Percentiles rank a stretch among this genome's conserved stretches.
Conservation (phyloP, 2,797 vertebrate genomes). For the Hozukius guyotensis region DNA sequence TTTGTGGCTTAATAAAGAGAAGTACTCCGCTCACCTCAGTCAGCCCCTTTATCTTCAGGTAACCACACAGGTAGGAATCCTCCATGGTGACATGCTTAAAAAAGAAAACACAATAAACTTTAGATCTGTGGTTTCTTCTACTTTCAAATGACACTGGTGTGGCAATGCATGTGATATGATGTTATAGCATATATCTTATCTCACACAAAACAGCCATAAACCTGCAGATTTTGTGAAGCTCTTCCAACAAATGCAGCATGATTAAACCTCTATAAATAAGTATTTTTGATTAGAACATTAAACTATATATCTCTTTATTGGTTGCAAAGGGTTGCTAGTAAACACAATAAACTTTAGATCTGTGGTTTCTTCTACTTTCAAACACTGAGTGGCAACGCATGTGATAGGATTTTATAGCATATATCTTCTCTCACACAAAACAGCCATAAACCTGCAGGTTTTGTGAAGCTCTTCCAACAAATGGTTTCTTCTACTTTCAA, state of each 20-base stretch:
- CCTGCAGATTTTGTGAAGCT: background rate
- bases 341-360: too few relatives aligned
- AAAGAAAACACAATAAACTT: slow-evolving; percentile 7
- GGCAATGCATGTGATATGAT: background rate
- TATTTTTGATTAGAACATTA: background rate
- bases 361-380: background rate
- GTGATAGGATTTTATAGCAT: background rate
- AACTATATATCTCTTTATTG: background rate
- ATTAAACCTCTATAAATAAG: background rate
- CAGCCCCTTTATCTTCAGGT: slow-evolving; percentile 98
- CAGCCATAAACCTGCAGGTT: background rate
- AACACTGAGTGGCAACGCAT: background rate
- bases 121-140: background rate
- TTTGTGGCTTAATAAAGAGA: too few relatives aligned
- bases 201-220: background rate
- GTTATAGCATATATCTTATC: background rate
- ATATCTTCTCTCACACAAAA: background rate
- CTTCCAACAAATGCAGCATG: background rate
- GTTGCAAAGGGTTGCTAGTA: background rate
- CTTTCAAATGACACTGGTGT: background rate
- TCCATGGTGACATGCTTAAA: slow-evolving; percentile 96
- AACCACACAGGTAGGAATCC: slow-evolving; percentile 97
- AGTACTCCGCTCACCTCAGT: slow-evolving; percentile 90
- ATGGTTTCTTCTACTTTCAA: background rate
- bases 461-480: background rate